Evolutionary conservation across 2,797 vertebrate species (phyloP), one percentile per base, ranked within the genome.

Genomic region (Pterois miles): DNA sequence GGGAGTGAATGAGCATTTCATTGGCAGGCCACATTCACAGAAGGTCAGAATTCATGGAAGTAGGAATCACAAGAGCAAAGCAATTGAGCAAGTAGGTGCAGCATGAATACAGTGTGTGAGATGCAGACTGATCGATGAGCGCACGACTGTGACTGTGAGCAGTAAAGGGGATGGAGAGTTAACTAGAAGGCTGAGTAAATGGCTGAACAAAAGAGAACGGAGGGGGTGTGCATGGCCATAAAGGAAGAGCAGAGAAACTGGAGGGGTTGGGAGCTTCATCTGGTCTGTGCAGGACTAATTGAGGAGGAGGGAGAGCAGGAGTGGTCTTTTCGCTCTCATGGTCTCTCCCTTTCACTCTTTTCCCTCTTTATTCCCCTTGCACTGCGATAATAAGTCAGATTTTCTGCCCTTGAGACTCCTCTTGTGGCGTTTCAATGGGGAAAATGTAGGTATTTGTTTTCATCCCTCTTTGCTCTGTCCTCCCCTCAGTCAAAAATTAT

Each of bases 1-100:
- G 84, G 59, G 78, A 83, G 76, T 81, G 88, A 92, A 88, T 90
- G 86, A 93, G 83, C 71, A 90, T 93, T 93, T 93, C 87, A 93
- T 90, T 86, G 88, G 86, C 76, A 60, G 86, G 83, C 86, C 75
- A 81, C 85, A 89, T 91, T 91, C 71, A 77, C 78, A 84, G 92
- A 92, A 91, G 93, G 93, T 94, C 93, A 93, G 91, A 94, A 94
- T 92, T 93, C 90, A 89, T 78, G 82, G 78, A 80, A 84, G 85
- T 56, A 60, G 73, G 68, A 84, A 79, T 78, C 71, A 82, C 71
- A 84, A 90, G 88, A 91, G 89, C 78, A 78, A 78, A 84, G 82
- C 88, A 81, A 88, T 86, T 56, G 86, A 90, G 85, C 78, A 86
- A 86, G 91, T 77, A 79, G 86, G 78, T 62, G 71, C 69, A 68